These are phyloP conservation scores for Homalodisca vitripennis DNA, from an alignment of 1,140 invertebrate genomes.

Conservation along the genomic window DNA sequence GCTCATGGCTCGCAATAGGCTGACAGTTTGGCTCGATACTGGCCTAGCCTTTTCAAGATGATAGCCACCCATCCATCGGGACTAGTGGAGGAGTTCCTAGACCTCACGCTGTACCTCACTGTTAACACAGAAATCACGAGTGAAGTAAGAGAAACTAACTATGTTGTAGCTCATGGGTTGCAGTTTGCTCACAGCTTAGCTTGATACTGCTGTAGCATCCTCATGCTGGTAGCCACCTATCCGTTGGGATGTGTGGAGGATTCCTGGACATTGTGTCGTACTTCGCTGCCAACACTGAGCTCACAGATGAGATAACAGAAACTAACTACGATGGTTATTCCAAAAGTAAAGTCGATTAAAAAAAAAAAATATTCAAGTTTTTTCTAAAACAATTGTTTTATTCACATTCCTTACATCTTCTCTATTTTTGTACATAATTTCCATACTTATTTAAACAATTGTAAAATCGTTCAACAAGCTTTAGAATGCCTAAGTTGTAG, in stretches of 20 bases:
- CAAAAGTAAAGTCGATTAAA: too few relatives aligned
- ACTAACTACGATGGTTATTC: background rate
- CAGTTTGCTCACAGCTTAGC: background rate
- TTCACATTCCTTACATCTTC: too few relatives aligned
- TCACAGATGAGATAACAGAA: background rate
- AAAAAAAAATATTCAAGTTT: too few relatives aligned
- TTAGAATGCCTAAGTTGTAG: too few relatives aligned
- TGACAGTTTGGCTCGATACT: constrained; percentile 8
- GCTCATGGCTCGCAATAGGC: background rate
- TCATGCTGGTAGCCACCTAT: constrained; percentile 37
- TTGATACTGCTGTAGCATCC: constrained; percentile 33
- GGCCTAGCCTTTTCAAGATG: constrained; percentile 36
- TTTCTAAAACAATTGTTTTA: too few relatives aligned
- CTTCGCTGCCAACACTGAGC: background rate
- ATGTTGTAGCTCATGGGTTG: background rate
- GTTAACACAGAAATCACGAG: too few relatives aligned
- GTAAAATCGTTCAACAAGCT: too few relatives aligned
- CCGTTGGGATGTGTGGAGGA: constrained; percentile 36
- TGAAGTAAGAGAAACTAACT: background rate
- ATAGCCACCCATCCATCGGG: constrained; percentile 35
- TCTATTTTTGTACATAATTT: too few relatives aligned
- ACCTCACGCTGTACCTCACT: constrained; percentile 27
- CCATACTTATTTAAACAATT: too few relatives aligned
- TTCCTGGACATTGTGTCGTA: constrained; percentile 31
- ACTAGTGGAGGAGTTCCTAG: constrained; percentile 36